Conservation (phyloP, 2,113 vertebrate species). For the Haplochromis burtoni region DNA sequence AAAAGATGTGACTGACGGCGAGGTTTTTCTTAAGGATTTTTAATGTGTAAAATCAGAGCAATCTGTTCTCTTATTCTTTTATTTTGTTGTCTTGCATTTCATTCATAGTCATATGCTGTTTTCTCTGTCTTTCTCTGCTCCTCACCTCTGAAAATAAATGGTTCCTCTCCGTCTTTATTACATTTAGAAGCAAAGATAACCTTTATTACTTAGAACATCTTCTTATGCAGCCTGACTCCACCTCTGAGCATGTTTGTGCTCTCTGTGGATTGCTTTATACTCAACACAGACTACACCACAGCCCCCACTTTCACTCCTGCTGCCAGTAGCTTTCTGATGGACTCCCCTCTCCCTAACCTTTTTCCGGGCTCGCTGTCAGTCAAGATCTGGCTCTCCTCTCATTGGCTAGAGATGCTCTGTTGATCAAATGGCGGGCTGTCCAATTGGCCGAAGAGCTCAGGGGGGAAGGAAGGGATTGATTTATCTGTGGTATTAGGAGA, state of each 20-base stretch:
- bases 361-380: conserved; percentile 48
- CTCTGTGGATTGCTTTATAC: conserved; percentile 7
- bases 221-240: neutral
- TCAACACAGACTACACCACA: conserved; percentile 8
- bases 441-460: conserved; percentile 60
- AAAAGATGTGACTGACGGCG: neutral
- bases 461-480: conserved; percentile 68
- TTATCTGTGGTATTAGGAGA: conserved; percentile 79
- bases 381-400: conserved; percentile 8
- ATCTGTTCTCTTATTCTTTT: neutral
- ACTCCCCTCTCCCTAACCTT: conserved; percentile 54
- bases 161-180: neutral
- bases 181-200: neutral
- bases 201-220: neutral
- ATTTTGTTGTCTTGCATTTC: neutral
- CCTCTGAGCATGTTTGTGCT: neutral
- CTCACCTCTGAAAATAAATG: neutral
- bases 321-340: conserved; percentile 67
- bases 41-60: neutral
- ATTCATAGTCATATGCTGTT: neutral
- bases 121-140: neutral
- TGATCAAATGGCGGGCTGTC: conserved; percentile 49
- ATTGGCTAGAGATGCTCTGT: conserved; percentile 62
- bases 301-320: conserved; percentile 30
- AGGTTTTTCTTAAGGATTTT: neutral